Base-by-base conservation (phyloP, 92 coral and sea anemone genomes). In the Bergia puertoricense region DNA sequence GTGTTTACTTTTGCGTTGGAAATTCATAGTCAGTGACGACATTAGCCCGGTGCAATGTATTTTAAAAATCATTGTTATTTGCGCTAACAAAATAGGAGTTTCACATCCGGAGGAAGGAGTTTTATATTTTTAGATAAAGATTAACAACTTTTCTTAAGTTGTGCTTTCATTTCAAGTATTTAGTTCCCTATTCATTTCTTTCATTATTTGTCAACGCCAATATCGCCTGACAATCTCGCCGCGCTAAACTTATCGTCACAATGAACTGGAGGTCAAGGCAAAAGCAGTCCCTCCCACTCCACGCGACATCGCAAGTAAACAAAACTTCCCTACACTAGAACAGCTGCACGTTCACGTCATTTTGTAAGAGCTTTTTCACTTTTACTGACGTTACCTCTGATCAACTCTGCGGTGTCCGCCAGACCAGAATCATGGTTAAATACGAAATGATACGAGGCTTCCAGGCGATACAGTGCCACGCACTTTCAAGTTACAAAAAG, bases 331-430 rank as follows among this genome's bases (percentile, higher is more conserved):
- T 30, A 30, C 30, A 30, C 30, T 30, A 30, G 30, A 59, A 81
- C 54, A 62, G 74, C 85, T 81, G 56, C 23, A 8, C 1, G n/a
- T 15, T 57, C 82, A 51, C 83, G 83, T 54, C 85, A 81, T 20
- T 62, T 20, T 80, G 23, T 4, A 38, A 37, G 8, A 5, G 10
- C 66, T 3, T 16, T 41, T 76, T 43, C 36, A 14, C 14, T 46
- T 62, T 59, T 10, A 59, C 37, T 79, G 82, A 59, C 16, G n/a
- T 57, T 38, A 16, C 51, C 13, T 16, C 7, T 51, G 42, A 41
- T 42, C 39, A 77, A 45, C 56, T 3, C 57, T 43, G 59, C 36
- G 54, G 48, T 44, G 15, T n/a, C 57, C 23, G 42, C 39, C 43
- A 36, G 43, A 73, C 20, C 8, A 73, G 15, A 37, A 73, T 73